Conservation (phyloP, 2,888 invertebrate genomes). For the Hemaris fuciformis region DNA sequence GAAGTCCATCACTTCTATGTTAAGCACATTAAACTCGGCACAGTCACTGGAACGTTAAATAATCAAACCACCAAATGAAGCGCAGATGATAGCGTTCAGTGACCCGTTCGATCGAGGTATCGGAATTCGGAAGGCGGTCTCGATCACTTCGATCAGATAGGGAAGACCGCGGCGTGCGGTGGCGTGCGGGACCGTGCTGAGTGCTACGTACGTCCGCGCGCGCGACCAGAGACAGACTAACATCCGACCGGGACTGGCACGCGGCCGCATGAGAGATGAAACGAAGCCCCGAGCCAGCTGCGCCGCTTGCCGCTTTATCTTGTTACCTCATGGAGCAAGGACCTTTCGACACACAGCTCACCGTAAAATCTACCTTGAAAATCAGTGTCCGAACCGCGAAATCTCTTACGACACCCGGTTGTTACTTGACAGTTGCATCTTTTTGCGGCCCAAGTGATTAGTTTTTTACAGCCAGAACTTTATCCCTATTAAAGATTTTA, state of each 20-base stretch:
- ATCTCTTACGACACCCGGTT: constrained; percentile 54
- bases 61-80: constrained; percentile 9
- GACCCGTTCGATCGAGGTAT: constrained; percentile 41
- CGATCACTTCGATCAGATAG: constrained; percentile 24
- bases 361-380: constrained; percentile 76
- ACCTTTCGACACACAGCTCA: constrained; percentile 74
- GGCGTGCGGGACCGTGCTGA: constrained; percentile 38
- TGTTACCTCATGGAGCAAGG: constrained; percentile 78
- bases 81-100: constrained; percentile 39
- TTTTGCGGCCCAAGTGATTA: constrained; percentile 16
- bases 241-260: constrained; percentile 42
- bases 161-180: constrained; percentile 28
- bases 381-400: constrained; percentile 57
- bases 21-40: constrained; percentile 2
- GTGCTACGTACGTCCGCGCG: constrained; percentile 65
- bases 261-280: constrained; percentile 53
- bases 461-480: neutral
- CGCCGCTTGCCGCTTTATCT: constrained; percentile 60
- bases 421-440: constrained; percentile 28
- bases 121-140: constrained; percentile 30
- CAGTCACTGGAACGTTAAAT: constrained; percentile 2
- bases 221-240: constrained; percentile 69
- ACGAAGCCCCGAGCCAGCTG: constrained; percentile 57
- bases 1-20: neutral
- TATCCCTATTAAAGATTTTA: neutral